Conservation (phyloP, 2,113 vertebrate species). For the Ondatra zibethicus region DNA sequence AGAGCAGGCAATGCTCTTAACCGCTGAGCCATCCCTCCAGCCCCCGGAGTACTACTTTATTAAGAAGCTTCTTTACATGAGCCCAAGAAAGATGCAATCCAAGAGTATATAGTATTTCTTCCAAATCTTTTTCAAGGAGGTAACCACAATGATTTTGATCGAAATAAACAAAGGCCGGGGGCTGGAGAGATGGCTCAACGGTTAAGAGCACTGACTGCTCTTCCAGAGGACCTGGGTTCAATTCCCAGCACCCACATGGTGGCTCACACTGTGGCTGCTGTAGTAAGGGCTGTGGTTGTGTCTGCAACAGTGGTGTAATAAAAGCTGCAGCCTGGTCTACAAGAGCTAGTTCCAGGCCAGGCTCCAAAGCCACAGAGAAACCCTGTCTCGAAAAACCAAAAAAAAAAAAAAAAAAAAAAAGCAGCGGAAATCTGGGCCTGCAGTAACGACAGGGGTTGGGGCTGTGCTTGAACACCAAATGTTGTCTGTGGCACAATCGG, state of each 20-base stretch:
- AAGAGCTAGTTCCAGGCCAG: no score
- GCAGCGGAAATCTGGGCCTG: constrained; percentile 98
- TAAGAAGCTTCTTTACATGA: constrained; percentile 99
- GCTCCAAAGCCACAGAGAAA: no score
- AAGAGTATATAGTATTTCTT: constrained; percentile 98
- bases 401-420: no score
- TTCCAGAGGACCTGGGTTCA: no score
- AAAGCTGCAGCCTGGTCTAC: no score
- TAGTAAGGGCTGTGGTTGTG: constrained; percentile 95
- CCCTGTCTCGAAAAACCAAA: no score
- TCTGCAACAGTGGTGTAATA: constrained; percentile 95
- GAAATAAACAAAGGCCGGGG: constrained; percentile 96
- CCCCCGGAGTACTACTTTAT: constrained; percentile 95
- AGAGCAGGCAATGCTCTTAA: no score
- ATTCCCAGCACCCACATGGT: no score
- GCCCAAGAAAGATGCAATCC: constrained; percentile 98
- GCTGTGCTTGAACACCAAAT: constrained; percentile 91
- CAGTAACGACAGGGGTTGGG: constrained; percentile 93
- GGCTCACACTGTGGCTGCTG: constrained; percentile 90
- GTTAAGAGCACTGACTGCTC: no score
- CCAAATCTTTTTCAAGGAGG: constrained; percentile 97
- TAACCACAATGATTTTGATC: constrained; percentile 99
- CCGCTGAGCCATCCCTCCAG: no score
- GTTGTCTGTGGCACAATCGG: constrained; percentile 94
- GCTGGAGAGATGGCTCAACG: no score